These are phyloP conservation scores for Phalera bucephala DNA, from an alignment of 2,888 invertebrate species.

Conservation along the genomic window DNA sequence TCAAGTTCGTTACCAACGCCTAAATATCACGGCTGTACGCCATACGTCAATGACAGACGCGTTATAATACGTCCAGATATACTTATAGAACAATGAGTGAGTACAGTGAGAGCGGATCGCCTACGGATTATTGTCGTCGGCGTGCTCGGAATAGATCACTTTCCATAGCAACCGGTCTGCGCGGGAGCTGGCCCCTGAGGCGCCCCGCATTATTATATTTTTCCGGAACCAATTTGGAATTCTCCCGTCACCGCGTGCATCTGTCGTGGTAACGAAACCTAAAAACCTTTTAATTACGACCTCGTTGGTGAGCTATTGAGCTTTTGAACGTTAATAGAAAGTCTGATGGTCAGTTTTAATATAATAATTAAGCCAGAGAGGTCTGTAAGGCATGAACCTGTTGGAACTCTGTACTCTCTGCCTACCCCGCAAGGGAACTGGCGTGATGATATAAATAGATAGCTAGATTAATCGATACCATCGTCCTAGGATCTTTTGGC, in stretches of 20 bases:
- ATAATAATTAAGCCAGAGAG: no score
- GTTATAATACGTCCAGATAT: not conserved
- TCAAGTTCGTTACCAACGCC: no score
- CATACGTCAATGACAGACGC: not conserved
- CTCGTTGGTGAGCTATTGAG: not conserved
- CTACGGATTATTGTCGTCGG: slow-evolving; percentile 42
- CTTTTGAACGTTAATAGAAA: not conserved
- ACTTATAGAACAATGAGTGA: slow-evolving; percentile 7
- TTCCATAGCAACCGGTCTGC: slow-evolving; percentile 41
- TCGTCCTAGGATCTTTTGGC: no score
- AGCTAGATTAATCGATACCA: no score
- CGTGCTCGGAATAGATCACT: slow-evolving; percentile 44
- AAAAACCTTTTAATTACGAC: slow-evolving; percentile 1
- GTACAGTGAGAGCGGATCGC: slow-evolving; percentile 42
- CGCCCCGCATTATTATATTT: slow-evolving; percentile 1
- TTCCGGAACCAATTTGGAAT: slow-evolving; percentile 20
- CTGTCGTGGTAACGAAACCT: not conserved
- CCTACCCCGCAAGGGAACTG: no score
- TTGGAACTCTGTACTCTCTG: no score
- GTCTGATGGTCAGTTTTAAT: no score
- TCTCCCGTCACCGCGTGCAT: not conserved
- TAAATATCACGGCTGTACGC: no score
- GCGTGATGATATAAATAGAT: no score
- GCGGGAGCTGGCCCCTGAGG: slow-evolving; percentile 6
- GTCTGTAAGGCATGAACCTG: no score